Evolutionary conservation across 2,888 invertebrate genomes (phyloP).

Genomic region (Coelinius sp.): DNA sequence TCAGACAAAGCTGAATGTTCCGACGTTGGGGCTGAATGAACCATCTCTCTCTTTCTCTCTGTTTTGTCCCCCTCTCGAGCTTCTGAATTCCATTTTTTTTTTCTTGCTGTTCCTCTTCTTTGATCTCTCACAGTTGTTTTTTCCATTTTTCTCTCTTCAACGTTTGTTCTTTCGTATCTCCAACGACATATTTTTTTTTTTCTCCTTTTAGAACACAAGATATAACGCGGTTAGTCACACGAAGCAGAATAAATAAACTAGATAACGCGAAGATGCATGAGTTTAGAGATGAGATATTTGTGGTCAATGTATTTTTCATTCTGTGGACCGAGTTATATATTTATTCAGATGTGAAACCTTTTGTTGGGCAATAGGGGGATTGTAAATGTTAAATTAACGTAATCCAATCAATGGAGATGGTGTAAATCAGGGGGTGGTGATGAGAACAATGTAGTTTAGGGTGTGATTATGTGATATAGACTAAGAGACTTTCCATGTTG

Average conservation of each 20-base stretch:
- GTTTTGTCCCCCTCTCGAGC: slow-evolving; percentile 21
- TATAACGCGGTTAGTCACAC: not conserved
- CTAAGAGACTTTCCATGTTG: slow-evolving; percentile 20
- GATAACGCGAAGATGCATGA: slow-evolving; percentile 18
- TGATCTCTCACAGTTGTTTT: not conserved
- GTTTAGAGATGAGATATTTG: slow-evolving; percentile 1
- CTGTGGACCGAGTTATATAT: no score
- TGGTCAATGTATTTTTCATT: slow-evolving; percentile 16
- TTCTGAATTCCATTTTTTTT: slow-evolving; percentile 4
- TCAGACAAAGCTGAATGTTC: not conserved
- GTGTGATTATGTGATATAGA: slow-evolving; percentile 16
- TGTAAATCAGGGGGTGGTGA: slow-evolving; percentile 13
- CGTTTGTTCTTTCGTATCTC: slow-evolving; percentile 7
- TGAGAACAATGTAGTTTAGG: slow-evolving; percentile 1
- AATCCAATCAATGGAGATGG: slow-evolving; percentile 9
- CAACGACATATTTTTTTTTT: not conserved
- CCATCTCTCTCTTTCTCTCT: not conserved
- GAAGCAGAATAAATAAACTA: slow-evolving; percentile 1
- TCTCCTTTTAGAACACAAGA: not conserved
- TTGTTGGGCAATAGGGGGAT: not conserved
- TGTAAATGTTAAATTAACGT: slow-evolving; percentile 4
- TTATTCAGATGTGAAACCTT: no score
- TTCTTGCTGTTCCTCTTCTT: not conserved
- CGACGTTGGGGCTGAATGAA: not conserved
- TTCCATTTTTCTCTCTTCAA: not conserved